Base-by-base conservation (phyloP, 2,797 vertebrate genomes). In the Carapus acus region DNA sequence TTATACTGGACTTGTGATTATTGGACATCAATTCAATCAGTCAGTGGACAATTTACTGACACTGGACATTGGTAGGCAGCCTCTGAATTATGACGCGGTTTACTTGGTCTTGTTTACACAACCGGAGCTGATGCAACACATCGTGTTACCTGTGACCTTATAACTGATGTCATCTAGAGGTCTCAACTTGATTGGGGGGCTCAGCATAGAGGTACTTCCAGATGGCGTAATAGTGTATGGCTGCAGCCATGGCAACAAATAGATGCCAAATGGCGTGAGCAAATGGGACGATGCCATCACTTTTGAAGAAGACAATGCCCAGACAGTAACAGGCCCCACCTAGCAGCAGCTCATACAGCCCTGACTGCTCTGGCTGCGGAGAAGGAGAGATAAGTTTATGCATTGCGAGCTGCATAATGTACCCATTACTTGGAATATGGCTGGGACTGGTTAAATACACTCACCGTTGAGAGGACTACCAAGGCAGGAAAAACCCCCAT, bases 261-360 rank as follows among this genome's bases (percentile, higher is more conserved):
- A 98, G 87, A 69, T 97, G 95, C 94, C 95, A 97, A 74, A 97
- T 97, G 81, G 95, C 94, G 0, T 97, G 94, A 52, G 94, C 94
- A 0, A 97, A 98, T 11, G 94, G 94, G 55, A 96, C 91, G 54
- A 93, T 88, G 42, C 95, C 93, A 0, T 98, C 94, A 0, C 95
- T 98, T 65, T 95, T 96, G 85, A 98, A 98, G 88, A 97, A 98
- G 70, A 96, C 80, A 51, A 91, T 93, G 47, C 95, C 95, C 76
- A 96, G 77, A 69, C 92, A 92, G 85, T 96, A 97, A 82, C 82
- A 94, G 74, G 89, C 71, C 2, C 94, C 94, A 2, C 94, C 93
- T 0, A 87, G 65, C 78, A 94, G 79, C 78, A 98, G 90, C 85
- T 97, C 94, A 3, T 68, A 89, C 68, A 96, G 67, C 27, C 95